Base-by-base conservation (phyloP, 35 echinoderm and acorn worm species). In the Apostichopus parvimensis region DNA sequence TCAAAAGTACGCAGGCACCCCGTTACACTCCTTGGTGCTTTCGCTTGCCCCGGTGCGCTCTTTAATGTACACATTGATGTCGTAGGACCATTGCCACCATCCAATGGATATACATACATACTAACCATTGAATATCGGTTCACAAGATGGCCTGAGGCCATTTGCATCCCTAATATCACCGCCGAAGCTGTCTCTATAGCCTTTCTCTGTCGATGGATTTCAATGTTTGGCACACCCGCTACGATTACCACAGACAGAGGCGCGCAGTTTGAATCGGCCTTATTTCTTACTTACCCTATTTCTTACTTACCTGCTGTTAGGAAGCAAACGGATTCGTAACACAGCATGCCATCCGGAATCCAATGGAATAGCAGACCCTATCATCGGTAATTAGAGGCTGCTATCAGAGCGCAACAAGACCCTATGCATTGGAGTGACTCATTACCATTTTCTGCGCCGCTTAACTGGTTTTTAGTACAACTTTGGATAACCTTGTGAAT, bases 51-150 rank as follows among this genome's bases (percentile, higher is more conserved):
- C 4, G 57, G 82, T 18, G 93, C 87, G 17, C 77, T 87, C 8
- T 94, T 94, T 66, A 34, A 90, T 52, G 57, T 94, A 2, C 93
- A 94, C 80, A 94, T 94, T 26, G 77, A 94, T 64, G 10, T 94
- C 54, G 93, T 94, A 18, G 87, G 28, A 34, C 88, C 93, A 6
- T 64, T 94, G 4, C 77, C 87, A 4, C 71, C 78, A 54, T 94
- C 75, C 28, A 34, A 34, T 34, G 28, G 28, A 34, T 34, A 34
- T 45, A 45, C 3, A 4, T 45, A 45, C 34, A 0, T 45, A 45
- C 34, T 45, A 3, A 45, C 34, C 4, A 45, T 1, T 45, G 34
- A 1, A 45, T 0, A 45, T 45, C 2, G 34, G 2, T 45, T 45
- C 34, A 45, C 34, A 45, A 45, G 34, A 45, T 45, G 34, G 0